Base-by-base conservation (phyloP, 2,888 invertebrate genomes). In the Drosophila crucigera region DNA sequence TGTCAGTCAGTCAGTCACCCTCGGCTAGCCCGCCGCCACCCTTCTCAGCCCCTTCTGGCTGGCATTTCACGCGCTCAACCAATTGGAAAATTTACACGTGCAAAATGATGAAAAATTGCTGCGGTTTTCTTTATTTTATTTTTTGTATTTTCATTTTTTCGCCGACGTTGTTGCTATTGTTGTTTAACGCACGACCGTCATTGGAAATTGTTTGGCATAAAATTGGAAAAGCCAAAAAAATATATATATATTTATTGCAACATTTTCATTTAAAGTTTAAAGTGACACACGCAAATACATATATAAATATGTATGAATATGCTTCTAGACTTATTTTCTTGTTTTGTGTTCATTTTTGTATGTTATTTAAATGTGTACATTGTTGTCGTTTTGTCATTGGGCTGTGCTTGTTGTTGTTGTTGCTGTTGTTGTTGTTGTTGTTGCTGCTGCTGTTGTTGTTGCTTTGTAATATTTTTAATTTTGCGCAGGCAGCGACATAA, bases 31-130 rank as follows among this genome's bases (percentile, higher is more conserved):
- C 58, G 16, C 30, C 41, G 11, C 22, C 2, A 31, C n/a, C 55
- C 50, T 10, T 14, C 3, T 4, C 10, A 16, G 14, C 35, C 2
- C 11, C 22, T 19, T n/a, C 35, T 62, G 55, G 61, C 50, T 54
- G 78, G 73, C 82, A 76, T 81, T 85, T 79, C 68, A 76, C 75
- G 75, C 80, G 91, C 52, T 82, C 88, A 92, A 86, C 91, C 91
- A 91, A 92, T 91, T 92, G 91, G 92, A 91, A 91, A 91, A 91
- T 91, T 92, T 91, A 91, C 91, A 91, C 92, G 89, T 91, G 91
- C 90, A 91, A 92, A 91, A 91, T 92, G 91, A 91, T 86, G 91
- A 91, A 91, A 91, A 91, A 91, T 91, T 91, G 92, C 91, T 91
- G 91, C 86, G 92, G 92, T 91, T 91, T 83, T 76, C 61, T 60